These are phyloP conservation scores for Polymixis flavicincta DNA, from an alignment of 2,888 invertebrate species.

Conservation along the genomic window DNA sequence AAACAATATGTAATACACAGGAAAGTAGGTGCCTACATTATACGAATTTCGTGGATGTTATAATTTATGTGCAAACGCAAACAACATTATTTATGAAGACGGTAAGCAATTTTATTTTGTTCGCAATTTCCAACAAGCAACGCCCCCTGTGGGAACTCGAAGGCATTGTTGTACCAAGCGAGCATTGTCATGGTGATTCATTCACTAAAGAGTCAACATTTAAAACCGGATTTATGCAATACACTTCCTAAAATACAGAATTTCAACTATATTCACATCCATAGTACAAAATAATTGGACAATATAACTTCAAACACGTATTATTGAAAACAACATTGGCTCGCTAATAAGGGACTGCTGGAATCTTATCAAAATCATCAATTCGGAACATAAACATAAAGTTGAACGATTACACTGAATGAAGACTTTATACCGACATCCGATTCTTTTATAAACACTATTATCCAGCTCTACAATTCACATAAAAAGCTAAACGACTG, in stretches of 20 bases:
- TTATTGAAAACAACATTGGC: conserved; percentile 39
- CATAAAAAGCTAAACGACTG: conserved; percentile 74
- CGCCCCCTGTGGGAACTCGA: conserved; percentile 83
- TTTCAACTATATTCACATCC: conserved; percentile 12
- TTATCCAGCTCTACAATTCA: conserved; percentile 65
- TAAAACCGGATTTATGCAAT: conserved; percentile 48
- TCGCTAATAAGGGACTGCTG: conserved; percentile 44
- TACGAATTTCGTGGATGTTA: conserved; percentile 17
- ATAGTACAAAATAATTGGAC: neutral
- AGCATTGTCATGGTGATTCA: conserved; percentile 88
- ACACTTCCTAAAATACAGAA: conserved; percentile 16
- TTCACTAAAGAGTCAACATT: conserved; percentile 75
- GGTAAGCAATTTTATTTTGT: conserved; percentile 37
- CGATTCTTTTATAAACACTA: conserved; percentile 56
- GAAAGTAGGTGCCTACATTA: conserved; percentile 1
- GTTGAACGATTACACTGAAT: conserved; percentile 55
- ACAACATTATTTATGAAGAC: conserved; percentile 14
- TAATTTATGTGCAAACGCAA: conserved; percentile 13
- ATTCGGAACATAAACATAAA: conserved; percentile 56
- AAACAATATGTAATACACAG: conserved; percentile 18
- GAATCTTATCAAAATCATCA: conserved; percentile 50
- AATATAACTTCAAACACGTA: conserved; percentile 17
- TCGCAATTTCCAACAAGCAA: conserved; percentile 69
- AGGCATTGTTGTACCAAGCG: conserved; percentile 80
- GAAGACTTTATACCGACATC: conserved; percentile 54